Evolutionary conservation across 2,888 invertebrate species (phyloP), one percentile per base, ranked within the genome.

Genomic region (Dryobota labecula): DNA sequence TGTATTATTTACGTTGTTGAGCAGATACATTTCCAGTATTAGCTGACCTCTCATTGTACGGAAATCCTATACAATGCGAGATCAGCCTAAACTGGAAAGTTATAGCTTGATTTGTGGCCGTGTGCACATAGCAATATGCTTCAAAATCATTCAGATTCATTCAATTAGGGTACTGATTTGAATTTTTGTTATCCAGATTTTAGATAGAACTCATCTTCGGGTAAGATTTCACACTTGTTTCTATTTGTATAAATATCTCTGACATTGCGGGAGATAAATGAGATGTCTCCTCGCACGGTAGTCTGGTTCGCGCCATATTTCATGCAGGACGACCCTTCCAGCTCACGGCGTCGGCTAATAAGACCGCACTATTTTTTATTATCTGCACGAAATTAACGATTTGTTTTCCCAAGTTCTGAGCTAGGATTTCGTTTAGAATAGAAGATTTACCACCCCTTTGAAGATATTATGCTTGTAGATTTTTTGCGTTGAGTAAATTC

Each of bases 241-340:
- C 15, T 49, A 36, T 69, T 47, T 56, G 6, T 68, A 54, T 18
- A 57, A 41, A 69, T 36, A 41, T 43, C 56, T 69, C 62, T 72
- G 71, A 73, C 73, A 53, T 72, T 63, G 68, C 38, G 60, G 64
- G 69, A 80, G 73, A 84, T 80, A 84, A 86, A 87, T 84, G 84
- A 71, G 75, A 75, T 79, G 80, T 84, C 84, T 79, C 71, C 78
- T 86, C 76, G 58, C 74, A 69, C 76, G 65, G 66, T 60, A 24
- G 58, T 54, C 62, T 65, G 54, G 49, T 65, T 58, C 73, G 61
- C 65, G 67, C 77, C 77, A 88, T 89, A 84, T 88, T 80, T 87
- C 86, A 88, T 80, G 61, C 73, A 36, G 76, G 56, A 66, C 65
- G 84, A 78, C 82, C 86, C 82, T 88, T 88, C 84, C 85, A 84